Evolutionary conservation across 2,797 vertebrate species (phyloP).

Genomic region (Falco cherrug): DNA sequence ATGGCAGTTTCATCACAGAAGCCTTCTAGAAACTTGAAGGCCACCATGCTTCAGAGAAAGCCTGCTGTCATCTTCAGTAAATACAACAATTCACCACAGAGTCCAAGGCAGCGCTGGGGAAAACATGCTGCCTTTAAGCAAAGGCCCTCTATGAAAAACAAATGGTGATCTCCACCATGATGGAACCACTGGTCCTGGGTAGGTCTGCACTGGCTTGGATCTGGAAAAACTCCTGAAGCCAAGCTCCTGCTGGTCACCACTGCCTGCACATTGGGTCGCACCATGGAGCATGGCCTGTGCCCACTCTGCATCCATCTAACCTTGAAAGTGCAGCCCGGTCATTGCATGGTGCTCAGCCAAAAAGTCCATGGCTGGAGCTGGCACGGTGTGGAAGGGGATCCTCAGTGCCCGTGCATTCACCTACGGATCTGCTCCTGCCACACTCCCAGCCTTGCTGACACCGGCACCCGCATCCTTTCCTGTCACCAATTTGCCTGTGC

Average conservation of each 20-base stretch:
- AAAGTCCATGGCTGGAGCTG: background rate
- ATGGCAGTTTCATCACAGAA: background rate
- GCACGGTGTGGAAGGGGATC: background rate
- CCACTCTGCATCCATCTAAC: background rate
- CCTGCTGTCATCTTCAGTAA: accelerated
- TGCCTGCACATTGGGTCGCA: background rate
- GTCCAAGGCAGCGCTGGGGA: background rate
- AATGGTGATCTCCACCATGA: background rate
- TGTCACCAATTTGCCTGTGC: no score
- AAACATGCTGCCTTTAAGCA: background rate
- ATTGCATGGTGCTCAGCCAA: background rate
- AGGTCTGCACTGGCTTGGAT: background rate
- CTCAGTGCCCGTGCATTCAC: background rate
- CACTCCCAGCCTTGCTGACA: background rate
- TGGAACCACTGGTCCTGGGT: background rate
- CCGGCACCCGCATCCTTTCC: background rate
- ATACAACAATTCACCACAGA: no score
- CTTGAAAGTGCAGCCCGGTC: background rate
- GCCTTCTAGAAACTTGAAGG: background rate
- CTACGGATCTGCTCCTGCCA: background rate
- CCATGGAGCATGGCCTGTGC: background rate
- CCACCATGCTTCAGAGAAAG: background rate
- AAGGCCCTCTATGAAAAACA: accelerated
- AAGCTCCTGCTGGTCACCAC: background rate
- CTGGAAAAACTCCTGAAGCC: background rate